phyloP scores from a whole-genome alignment of 2,113 vertebrate species.

The Bos javanicus region DNA sequence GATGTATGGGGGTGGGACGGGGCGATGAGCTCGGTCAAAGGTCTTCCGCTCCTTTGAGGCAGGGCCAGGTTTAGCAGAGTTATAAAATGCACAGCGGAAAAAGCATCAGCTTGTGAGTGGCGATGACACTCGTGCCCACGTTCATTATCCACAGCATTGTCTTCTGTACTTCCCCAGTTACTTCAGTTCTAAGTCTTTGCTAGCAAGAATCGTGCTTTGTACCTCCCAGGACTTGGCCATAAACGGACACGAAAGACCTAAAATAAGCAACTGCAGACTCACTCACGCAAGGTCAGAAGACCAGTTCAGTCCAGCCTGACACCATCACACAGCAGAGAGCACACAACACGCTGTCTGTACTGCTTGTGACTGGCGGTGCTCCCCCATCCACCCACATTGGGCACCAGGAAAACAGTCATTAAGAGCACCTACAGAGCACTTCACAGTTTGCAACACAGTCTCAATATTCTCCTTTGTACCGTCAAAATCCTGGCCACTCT shows the following conservation, averaged over 20 bases:
- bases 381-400: neutral
- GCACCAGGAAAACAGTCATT: neutral
- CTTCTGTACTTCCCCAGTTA: neutral
- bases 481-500: neutral
- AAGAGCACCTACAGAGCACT: neutral
- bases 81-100: neutral
- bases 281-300: neutral
- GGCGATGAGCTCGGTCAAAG: neutral
- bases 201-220: neutral
- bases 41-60: neutral
- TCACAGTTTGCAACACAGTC: neutral
- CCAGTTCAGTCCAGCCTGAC: neutral
- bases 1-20: neutral
- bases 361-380: accelerated
- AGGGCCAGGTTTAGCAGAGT: neutral
- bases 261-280: neutral
- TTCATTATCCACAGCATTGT: accelerated
- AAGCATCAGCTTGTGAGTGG: neutral
- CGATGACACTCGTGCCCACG: accelerated
- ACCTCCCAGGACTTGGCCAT: neutral
- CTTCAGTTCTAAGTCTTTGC: neutral
- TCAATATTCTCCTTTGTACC: neutral
- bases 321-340: neutral
- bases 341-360: neutral
- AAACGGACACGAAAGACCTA: neutral